Percentiles rank a stretch among this genome's conserved stretches.
phyloP scores from a whole-genome alignment of 2,113 vertebrate species.

The Condylura cristata region DNA sequence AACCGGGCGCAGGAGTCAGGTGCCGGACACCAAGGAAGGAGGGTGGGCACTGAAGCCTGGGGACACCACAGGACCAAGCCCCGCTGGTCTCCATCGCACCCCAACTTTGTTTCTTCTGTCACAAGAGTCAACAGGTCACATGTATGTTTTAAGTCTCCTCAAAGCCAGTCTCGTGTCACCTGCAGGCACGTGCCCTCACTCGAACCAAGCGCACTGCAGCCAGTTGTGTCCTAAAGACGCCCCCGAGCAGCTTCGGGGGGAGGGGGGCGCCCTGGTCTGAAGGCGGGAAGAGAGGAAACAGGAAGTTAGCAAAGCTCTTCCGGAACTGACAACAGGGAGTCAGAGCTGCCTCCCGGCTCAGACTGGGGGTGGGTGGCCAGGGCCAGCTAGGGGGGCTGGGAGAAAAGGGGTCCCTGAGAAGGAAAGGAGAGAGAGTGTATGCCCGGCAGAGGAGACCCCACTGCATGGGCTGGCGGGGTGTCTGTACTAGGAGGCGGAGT shows the following conservation, averaged over 20 bases:
- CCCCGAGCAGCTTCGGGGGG: too few species aligned
- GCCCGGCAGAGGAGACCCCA: neutral
- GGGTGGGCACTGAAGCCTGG: neutral
- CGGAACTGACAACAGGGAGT: fast-evolving
- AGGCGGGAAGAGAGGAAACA: neutral
- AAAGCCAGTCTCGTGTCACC: neutral
- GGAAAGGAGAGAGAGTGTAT: neutral
- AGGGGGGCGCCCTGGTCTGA: neutral
- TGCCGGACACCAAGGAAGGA: neutral
- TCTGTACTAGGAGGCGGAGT: neutral
- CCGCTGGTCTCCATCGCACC: fast-evolving
- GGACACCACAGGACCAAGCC: fast-evolving
- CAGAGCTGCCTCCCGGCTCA: neutral
- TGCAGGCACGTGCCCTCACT: neutral
- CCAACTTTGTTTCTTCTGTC: fast-evolving
- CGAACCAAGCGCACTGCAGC: too few species aligned
- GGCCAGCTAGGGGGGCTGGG: neutral
- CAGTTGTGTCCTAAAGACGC: too few species aligned
- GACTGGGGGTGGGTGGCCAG: fast-evolving
- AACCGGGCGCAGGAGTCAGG: neutral
- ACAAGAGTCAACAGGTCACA: neutral
- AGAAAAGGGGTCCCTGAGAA: neutral
- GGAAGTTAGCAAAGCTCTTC: neutral
- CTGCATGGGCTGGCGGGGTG: neutral
- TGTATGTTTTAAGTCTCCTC: too few species aligned